Evolutionary conservation across 2,797 vertebrate species (phyloP).

Genomic region (Sebastes aleutianus): DNA sequence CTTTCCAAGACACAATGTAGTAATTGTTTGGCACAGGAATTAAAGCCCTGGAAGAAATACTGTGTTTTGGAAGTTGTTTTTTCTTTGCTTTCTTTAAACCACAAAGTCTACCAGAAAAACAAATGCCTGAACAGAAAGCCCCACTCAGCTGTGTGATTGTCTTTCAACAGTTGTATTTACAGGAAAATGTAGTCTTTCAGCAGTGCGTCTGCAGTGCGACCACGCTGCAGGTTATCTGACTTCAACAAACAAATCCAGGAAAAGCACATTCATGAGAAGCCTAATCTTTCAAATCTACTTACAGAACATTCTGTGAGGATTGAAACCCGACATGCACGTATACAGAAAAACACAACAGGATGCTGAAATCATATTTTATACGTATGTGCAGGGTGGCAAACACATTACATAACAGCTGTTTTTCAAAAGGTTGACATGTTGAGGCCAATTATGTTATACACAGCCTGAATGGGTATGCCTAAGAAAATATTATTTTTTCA

Average conservation of each 20-base stretch:
- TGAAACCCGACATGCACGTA: slow-evolving; percentile 17
- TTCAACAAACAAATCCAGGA: slow-evolving; percentile 78
- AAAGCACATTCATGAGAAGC: slow-evolving; percentile 70
- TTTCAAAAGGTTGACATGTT: slow-evolving; percentile 23
- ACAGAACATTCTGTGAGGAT: slow-evolving; percentile 54
- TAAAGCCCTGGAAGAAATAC: slow-evolving; percentile 30
- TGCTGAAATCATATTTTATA: slow-evolving; percentile 10
- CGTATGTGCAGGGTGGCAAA: background rate
- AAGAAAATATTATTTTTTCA: slow-evolving; percentile 15
- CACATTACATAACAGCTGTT: slow-evolving; percentile 38
- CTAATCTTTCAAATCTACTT: slow-evolving; percentile 74
- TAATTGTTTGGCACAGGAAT: slow-evolving; percentile 61
- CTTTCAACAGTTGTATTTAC: slow-evolving; percentile 14
- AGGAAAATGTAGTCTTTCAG: slow-evolving; percentile 48
- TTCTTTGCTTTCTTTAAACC: slow-evolving; percentile 36
- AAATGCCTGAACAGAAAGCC: slow-evolving; percentile 34
- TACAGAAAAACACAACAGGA: slow-evolving; percentile 26
- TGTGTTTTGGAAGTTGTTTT: slow-evolving; percentile 20
- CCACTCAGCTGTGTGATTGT: slow-evolving; percentile 25
- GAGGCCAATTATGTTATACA: slow-evolving; percentile 2
- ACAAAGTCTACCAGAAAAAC: slow-evolving; percentile 44
- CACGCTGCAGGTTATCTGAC: slow-evolving; percentile 71
- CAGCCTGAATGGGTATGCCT: background rate
- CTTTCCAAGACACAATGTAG: slow-evolving; percentile 50
- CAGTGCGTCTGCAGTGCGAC: background rate